Conservation (phyloP, 1,140 invertebrate genomes). For the Wasmannia auropunctata region DNA sequence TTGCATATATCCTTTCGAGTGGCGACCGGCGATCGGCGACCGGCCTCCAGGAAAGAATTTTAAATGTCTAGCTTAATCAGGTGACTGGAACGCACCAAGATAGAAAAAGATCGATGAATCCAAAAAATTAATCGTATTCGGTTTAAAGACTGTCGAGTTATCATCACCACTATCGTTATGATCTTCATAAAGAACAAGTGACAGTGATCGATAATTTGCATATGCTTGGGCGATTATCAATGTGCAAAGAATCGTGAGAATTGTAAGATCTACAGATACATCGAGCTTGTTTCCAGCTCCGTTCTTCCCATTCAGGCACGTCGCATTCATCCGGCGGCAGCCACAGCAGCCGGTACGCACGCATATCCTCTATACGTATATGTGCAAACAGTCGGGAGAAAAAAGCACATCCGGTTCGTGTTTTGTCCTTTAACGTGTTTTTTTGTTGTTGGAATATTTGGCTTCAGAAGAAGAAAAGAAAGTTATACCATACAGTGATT, state of each 20-base stretch:
- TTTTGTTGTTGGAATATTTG: not conserved
- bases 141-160: not conserved
- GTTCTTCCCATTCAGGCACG: constrained; percentile 26
- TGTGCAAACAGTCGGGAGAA: constrained; percentile 47
- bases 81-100: not conserved
- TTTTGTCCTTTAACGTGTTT: constrained; percentile 1
- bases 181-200: not conserved
- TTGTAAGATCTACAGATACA: not conserved
- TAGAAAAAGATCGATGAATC: not conserved
- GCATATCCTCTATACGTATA: not conserved
- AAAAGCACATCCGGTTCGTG: constrained; percentile 65
- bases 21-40: not conserved
- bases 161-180: not conserved
- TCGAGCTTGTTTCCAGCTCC: not conserved
- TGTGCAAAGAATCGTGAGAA: not conserved
- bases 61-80: not conserved
- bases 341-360: constrained; percentile 17
- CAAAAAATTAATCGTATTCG: not conserved
- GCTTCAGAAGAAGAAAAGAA: not conserved
- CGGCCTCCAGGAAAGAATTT: not conserved
- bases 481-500: not conserved
- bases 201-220: not conserved
- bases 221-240: not conserved
- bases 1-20: constrained; percentile 34
- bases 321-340: constrained; percentile 22